Base-by-base conservation (phyloP, 2,888 invertebrate species). In the Andrena flavipes region DNA sequence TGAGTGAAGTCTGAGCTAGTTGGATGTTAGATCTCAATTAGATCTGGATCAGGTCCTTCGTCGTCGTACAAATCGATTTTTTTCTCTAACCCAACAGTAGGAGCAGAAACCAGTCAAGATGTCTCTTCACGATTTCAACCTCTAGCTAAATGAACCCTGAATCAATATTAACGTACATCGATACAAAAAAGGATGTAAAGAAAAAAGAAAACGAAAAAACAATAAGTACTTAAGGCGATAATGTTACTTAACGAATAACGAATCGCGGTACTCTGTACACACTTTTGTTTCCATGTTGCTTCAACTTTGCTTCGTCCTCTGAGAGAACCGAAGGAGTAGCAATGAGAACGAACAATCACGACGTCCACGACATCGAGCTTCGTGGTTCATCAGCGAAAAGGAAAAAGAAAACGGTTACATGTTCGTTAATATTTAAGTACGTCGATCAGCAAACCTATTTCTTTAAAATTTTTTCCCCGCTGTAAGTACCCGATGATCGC, bases 401-500 rank as follows among this genome's bases (percentile, higher is more conserved):
- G 65, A 30, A 67, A 62, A 48, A 56, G 64, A 30, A 30, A 42
- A 42, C 42, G 71, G 30, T 65, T 77, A 13, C 35, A 67, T 29
- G 72, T 69, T 72, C 59, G 63, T 80, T 70, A 80, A 72, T 76
- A 64, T 67, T 92, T 91, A 92, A 92, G 92, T 92, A 92, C 92
- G 90, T 90, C 78, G 87, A 89, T 90, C 89, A 85, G 85, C 75
- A 82, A 80, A 87, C 51, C 16, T 16, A 42, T 42, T n/a, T 76
- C 49, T 35, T 56, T 69, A 65, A 86, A 81, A 87, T 82, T 82
- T 83, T 83, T 10, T 23, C 80, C 29, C 16, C 82, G 72, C 84
- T 67, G 68, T 75, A 80, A 76, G 76, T 85, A 80, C 65, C 60
- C 59, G 65, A 65, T 67, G 67, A 78, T 84, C 76, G 82, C 75